Evolutionary conservation across 2,113 vertebrate species (phyloP).

Genomic region (Acrocephalus kingi): DNA sequence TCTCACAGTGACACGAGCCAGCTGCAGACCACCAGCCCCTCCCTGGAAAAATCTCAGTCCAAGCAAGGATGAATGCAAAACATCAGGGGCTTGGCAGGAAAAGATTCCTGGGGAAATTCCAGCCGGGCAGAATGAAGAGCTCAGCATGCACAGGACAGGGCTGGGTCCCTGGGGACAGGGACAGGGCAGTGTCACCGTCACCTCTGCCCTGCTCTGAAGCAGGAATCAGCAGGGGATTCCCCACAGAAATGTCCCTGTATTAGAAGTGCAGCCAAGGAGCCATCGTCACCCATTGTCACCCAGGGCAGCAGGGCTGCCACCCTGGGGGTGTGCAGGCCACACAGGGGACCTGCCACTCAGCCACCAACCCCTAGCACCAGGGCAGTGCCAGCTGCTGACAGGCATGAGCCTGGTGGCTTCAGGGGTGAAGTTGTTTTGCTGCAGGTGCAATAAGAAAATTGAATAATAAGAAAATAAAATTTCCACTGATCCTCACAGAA

Average conservation of each 20-base stretch:
- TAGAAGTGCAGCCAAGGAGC: background rate
- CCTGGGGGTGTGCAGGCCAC: background rate
- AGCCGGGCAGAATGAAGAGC: background rate
- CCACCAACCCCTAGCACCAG: background rate
- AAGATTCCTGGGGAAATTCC: background rate
- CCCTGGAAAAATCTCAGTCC: background rate
- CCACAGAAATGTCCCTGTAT: background rate
- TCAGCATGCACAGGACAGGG: background rate
- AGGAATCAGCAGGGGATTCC: background rate
- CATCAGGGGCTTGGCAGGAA: background rate
- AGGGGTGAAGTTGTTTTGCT: rapidly evolving
- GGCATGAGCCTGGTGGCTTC: background rate
- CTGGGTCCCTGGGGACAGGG: background rate
- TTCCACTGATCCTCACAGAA: background rate
- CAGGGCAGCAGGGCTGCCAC: background rate
- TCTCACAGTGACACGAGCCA: background rate
- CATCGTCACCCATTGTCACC: background rate
- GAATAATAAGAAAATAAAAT: too few relatives aligned
- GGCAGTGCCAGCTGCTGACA: background rate
- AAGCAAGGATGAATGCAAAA: background rate
- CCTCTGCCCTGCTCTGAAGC: background rate
- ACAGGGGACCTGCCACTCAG: background rate
- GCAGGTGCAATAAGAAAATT: background rate
- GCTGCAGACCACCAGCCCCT: background rate
- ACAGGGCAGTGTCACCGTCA: background rate